Evolutionary conservation across 1,140 invertebrate species (phyloP), one percentile per base, ranked within the genome.

Genomic region (Drosophila neocordata): DNA sequence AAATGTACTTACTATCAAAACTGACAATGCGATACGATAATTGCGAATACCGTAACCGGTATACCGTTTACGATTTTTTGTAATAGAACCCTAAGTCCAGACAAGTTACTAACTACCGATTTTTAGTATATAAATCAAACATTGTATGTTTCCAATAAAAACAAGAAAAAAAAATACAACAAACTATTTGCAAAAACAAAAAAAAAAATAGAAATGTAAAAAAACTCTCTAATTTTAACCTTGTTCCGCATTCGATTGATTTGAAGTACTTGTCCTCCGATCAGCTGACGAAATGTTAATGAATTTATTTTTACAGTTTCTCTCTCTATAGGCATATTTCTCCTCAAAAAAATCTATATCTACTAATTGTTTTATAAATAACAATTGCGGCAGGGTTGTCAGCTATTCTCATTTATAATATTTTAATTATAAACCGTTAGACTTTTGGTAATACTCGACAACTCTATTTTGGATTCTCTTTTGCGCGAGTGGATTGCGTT

Each of bases 41-140:
- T 18, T 3, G 15, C 15, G 2, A 31, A 31, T 31, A 31, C 27
- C 8, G 41, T 48, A 48, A 20, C 63, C 44, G 65, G 81, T 87
- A 81, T 77, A 77, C 82, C 64, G 57, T 65, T 73, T 73, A 13
- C 12, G 37, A 18, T 22, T 64, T 73, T 85, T 79, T 88, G 71
- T 88, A 87, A 62, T 87, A 81, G 65, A 27, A 62, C 56, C 56
- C 65, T 82, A 87, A 88, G 79, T 62, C 67, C 38, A 70, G 66
- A 69, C 27, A 75, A 87, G 82, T 88, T 87, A 87, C 78, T 87
- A 82, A 87, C 69, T 79, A 78, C 75, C 72, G 69, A 83, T 82
- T 82, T 31, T 83, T 76, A 88, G 75, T 82, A 81, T 60, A 60
- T 59, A 60, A 38, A 61, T 9, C 55, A 73, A 67, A 63, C 64